phyloP scores from a whole-genome alignment of 2,113 vertebrate genomes.

The Balaeniceps rex region DNA sequence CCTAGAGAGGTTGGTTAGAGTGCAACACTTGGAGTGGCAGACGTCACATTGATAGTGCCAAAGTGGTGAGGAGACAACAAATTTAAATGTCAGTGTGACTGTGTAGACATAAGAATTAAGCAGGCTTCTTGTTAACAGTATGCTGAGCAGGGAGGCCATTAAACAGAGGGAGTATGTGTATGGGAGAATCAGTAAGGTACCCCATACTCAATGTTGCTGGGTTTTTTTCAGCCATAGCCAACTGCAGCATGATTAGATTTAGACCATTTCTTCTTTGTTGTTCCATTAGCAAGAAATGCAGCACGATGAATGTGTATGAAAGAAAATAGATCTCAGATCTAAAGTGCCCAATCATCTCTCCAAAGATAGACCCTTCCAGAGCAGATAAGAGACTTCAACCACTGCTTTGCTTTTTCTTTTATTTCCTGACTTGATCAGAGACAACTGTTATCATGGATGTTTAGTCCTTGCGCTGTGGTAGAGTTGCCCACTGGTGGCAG shows the following conservation, averaged over 20 bases:
- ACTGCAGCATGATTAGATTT: constrained; percentile 32
- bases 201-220: not conserved
- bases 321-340: not conserved
- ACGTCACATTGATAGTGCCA: not conserved
- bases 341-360: not conserved
- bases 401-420: not conserved
- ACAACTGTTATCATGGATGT: not conserved
- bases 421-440: not conserved
- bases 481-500: not conserved
- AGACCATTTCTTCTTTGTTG: not conserved
- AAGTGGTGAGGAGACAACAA: not conserved
- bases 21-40: not conserved
- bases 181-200: not conserved
- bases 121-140: not conserved
- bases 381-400: not conserved
- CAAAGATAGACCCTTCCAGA: not conserved
- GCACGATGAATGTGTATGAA: not conserved
- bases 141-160: not conserved
- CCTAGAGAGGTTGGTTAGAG: not conserved
- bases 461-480: not conserved
- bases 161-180: not conserved
- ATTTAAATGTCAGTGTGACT: not conserved
- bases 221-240: not conserved
- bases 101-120: not conserved
- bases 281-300: constrained; percentile 49